Evolutionary conservation across 1,140 invertebrate species (phyloP), one percentile per base, ranked within the genome.

Genomic region (Hylaeus anthracinus): DNA sequence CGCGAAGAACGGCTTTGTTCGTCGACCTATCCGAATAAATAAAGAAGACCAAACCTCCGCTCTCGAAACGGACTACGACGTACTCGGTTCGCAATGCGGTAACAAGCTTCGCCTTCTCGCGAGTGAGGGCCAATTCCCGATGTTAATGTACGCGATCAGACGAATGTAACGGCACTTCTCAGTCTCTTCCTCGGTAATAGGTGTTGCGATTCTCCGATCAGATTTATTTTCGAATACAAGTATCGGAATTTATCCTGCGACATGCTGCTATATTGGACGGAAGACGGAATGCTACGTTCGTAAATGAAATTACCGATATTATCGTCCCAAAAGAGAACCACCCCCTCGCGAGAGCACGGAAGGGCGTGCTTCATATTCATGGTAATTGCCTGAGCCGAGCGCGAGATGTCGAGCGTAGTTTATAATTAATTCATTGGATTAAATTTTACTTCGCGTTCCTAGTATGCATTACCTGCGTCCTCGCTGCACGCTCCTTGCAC

Each of bases 371-470:
- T 89, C 83, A 87, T 88, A 90, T 89, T 87, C 87, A 87, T 90
- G 80, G 85, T 88, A 87, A 88, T 86, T 89, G 82, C 53, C 79
- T 53, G 69, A 55, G 70, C 70, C 71, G 77, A 60, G 69, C 56
- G 63, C 70, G 87, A 76, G 70, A 83, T 74, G 76, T 82, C 80
- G 71, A 73, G 73, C 81, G 39, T 80, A 88, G 84, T 89, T 88
- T 89, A 86, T 89, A 90, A 90, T 90, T 90, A 90, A 90, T 89
- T 90, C 89, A 89, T 88, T 84, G 86, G 79, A 90, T 89, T 88
- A 89, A 90, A 89, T 82, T 89, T 88, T 88, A 85, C 84, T 79
- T 61, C 76, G 56, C 83, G 79, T 82, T 81, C 60, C 85, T 67
- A 79, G 77, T 87, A 85, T 87, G 88, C 82, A 84, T 87, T 89